Base-by-base conservation (phyloP, 2,113 vertebrate species). In the Sciurus niger region DNA sequence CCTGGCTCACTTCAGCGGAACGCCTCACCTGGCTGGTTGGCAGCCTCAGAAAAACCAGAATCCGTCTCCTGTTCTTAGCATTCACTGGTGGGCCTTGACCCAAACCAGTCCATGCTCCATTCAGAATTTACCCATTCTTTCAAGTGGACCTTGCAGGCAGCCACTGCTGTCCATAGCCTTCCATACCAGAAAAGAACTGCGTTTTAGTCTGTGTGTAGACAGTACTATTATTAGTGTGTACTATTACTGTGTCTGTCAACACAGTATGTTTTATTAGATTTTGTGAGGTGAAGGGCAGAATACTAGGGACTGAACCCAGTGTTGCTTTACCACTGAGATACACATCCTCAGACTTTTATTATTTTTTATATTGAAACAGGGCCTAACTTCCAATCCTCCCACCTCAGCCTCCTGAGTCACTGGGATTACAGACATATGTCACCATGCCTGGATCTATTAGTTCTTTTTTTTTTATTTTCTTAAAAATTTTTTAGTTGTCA, bases 241-340 rank as follows among this genome's bases (percentile, higher is more conserved):
- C 40, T 40, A 40, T 94, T 96, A 55, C 79, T 96, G 70, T 48
- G 9, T 65, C n/a, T 73, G 73, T 53, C 84, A 93, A 72, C 11
- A 60, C 72, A 48, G 80, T 63, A 51, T 34, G 11, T 74, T 95
- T 80, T 82, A 34, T 90, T 73, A 76, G 68, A 55, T 94, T 84
- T 68, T 68, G 67, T 34, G 24, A 24, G 8, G 24, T 9, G 24
- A 25, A 8, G 60, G 24, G 24, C 8, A 16, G 22, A 18, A 63
- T 68, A 68, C 67, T 34, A 68, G 67, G 30, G 13, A 68, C 34
- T 68, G 30, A 65, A 30, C 63, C 25, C 63, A 65, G 63, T 22
- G 67, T 30, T 34, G 67, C 32, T 68, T 32, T 68, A 34, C 67
- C 14, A 34, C 32, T 16, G 67, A 68, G 32, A 13, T 68, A 34